phyloP scores from a whole-genome alignment of 2,888 invertebrate genomes.

The Erebia palarica region DNA sequence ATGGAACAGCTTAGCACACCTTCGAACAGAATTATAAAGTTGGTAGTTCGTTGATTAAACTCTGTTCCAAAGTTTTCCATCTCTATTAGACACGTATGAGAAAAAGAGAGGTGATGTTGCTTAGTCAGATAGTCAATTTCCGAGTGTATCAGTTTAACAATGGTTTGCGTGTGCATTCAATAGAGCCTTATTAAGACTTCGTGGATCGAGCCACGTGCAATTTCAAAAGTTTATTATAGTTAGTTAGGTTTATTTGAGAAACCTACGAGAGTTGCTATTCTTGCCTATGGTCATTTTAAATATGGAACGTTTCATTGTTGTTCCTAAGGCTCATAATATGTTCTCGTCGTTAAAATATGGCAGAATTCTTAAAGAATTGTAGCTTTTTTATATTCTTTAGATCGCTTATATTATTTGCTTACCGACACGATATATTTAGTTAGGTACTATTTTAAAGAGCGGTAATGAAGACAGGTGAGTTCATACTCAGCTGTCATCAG shows the following conservation, averaged over 20 bases:
- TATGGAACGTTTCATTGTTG: slow-evolving; percentile 2
- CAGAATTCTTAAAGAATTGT: not conserved
- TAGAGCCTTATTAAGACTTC: slow-evolving; percentile 53
- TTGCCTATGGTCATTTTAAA: slow-evolving; percentile 7
- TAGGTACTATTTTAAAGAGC: not conserved
- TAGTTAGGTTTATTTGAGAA: too few relatives aligned
- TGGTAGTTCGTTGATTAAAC: slow-evolving; percentile 25
- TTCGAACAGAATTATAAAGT: not conserved
- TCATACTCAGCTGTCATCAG: not conserved
- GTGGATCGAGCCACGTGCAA: slow-evolving; percentile 37
- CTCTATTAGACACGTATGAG: slow-evolving; percentile 23
- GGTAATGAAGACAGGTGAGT: not conserved
- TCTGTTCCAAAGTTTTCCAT: slow-evolving; percentile 45
- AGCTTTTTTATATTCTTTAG: not conserved
- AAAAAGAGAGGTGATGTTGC: slow-evolving; percentile 25
- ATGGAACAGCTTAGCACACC: not conserved
- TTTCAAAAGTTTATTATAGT: slow-evolving; percentile 8
- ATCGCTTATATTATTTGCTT: not conserved
- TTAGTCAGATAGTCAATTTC: slow-evolving; percentile 28
- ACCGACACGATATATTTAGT: not conserved
- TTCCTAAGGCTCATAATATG: not conserved
- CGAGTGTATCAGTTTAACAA: slow-evolving; percentile 37
- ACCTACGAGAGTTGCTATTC: not conserved
- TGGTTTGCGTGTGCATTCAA: slow-evolving; percentile 46
- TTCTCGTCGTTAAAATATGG: not conserved